Evolutionary conservation across 2,888 invertebrate species (phyloP), one percentile per base, ranked within the genome.

Genomic region (Leucania comma): DNA sequence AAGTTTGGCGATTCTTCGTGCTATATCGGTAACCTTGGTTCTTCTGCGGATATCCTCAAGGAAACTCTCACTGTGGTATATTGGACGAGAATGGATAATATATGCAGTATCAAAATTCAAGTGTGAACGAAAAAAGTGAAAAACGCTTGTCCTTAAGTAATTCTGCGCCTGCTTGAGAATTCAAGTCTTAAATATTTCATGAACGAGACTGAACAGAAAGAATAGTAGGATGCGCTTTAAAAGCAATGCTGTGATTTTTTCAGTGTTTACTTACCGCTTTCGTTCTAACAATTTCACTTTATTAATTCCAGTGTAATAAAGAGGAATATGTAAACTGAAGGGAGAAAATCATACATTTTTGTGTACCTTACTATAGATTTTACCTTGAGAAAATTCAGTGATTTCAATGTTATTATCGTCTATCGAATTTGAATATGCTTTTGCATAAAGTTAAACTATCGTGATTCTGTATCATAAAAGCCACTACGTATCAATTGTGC

Each of bases 161-260:
- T 61, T 57, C 22, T 29, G 46, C 56, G 50, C 42, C 26, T 32
- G 17, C 32, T 35, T 12, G 51, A 56, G 50, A 51, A 51, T 57
- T 69, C 69, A 60, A 35, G 42, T 60, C 58, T 68, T 77, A 60
- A 73, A 68, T 59, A 68, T 76, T 58, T 51, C 46, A 74, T 35
- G 50, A 75, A 75, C 50, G 24, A 46, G 26, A 53, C 42, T 38
- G 58, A 70, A 38, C 29, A 29, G 53, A 72, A 76, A 48, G 6
- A 48, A 24, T 17, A 42, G 17, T 69, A 69, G 35, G 26, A 57
- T 61, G 60, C 50, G 35, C 59, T 77, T 57, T 32, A 50, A 56
- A 60, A 59, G 32, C 38, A 77, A 56, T 32, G 38, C 9, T 60
- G 50, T 26, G 20, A 22, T 59, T 59, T 12, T 59, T 26, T 10